Conservation (phyloP, 2,888 invertebrate genomes). For the Drosophila lutescens region DNA sequence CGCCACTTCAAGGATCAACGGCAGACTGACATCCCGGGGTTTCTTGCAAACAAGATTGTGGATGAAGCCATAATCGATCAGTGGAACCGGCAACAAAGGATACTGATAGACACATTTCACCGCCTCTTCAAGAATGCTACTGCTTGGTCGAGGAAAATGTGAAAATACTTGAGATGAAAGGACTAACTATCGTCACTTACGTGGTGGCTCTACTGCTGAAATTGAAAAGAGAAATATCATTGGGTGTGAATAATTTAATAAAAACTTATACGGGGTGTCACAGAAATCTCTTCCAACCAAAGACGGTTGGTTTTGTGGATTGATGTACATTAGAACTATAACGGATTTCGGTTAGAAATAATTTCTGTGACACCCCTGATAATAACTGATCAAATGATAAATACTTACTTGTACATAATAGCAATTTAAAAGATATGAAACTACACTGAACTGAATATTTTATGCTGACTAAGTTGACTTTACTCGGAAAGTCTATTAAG, state of each 20-base stretch:
- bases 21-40: not conserved
- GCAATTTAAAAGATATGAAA: not conserved
- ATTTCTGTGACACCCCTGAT: no score
- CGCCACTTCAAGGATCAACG: not conserved
- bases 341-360: no score
- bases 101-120: not conserved
- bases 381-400: no score
- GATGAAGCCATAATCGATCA: conserved; percentile 20
- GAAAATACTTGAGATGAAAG: no score
- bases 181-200: not conserved
- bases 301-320: no score
- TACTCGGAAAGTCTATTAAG: not conserved
- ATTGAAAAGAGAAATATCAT: not conserved
- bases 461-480: not conserved
- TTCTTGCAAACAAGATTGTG: conserved; percentile 11
- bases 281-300: no score
- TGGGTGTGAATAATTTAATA: not conserved
- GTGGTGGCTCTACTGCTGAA: not conserved
- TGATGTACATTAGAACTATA: no score
- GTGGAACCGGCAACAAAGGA: conserved; percentile 6
- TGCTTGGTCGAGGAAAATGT: not conserved
- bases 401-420: conserved; percentile 6
- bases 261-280: not conserved
- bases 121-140: not conserved
- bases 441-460: not conserved